Evolutionary conservation across 2,797 vertebrate species (phyloP).

Genomic region (Champsocephalus esox): DNA sequence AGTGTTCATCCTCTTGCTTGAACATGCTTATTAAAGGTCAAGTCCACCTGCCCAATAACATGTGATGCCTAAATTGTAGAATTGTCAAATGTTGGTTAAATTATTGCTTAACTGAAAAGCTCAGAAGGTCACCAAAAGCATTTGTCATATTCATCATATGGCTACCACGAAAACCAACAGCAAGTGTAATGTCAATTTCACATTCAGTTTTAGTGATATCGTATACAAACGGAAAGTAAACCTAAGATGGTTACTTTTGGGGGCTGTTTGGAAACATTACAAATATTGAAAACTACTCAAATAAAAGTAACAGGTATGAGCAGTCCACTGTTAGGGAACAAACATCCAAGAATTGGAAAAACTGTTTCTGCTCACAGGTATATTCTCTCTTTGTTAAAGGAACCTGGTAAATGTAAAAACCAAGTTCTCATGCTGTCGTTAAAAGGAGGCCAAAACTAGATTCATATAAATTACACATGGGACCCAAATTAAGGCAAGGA

Average conservation of each 20-base stretch:
- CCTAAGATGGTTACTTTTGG: too few species aligned
- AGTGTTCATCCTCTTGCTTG: background rate
- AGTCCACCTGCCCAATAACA: background rate
- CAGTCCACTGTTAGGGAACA: background rate
- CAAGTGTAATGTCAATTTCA: background rate
- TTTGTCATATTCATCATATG: background rate
- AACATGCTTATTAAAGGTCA: background rate
- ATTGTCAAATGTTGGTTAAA: background rate
- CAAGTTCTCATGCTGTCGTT: background rate
- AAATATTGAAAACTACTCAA: background rate
- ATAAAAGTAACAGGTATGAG: background rate
- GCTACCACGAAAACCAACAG: background rate
- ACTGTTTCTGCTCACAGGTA: too few species aligned
- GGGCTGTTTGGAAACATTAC: background rate
- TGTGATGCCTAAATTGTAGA: background rate
- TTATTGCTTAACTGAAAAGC: background rate
- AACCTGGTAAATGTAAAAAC: background rate
- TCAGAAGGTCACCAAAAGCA: background rate
- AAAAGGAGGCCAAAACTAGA: constrained; percentile 20
- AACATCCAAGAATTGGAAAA: background rate
- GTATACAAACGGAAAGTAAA: background rate
- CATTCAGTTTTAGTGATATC: background rate
- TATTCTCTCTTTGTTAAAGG: background rate
- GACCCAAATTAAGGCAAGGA: constrained; percentile 16
- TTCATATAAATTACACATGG: constrained; percentile 29